A percentile compares a stretch with the other conserved stretches of the same genome.
phyloP scores from a whole-genome alignment of 2,797 vertebrate species.

The Microcaecilia unicolor region DNA sequence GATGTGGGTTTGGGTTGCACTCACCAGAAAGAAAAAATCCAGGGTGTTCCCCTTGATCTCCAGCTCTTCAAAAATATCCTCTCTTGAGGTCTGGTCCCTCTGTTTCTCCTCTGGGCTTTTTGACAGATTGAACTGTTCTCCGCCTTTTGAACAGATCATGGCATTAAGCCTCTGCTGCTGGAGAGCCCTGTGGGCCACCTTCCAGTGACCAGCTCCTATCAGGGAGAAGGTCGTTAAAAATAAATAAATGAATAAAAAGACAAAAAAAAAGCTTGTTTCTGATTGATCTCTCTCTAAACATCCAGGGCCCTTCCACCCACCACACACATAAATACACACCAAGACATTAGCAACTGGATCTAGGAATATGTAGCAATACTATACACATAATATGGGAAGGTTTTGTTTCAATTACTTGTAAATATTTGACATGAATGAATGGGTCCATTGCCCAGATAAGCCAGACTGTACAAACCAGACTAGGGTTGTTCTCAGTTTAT shows the following conservation, averaged over 20 bases:
- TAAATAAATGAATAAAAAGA: too few relatives aligned
- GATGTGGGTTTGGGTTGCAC: background rate
- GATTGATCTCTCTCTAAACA: too few relatives aligned
- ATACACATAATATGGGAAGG: too few relatives aligned
- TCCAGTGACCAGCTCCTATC: conserved; percentile 38
- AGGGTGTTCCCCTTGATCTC: conserved; percentile 1
- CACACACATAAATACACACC: too few relatives aligned
- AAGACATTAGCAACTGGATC: too few relatives aligned
- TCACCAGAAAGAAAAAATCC: conserved; percentile 39
- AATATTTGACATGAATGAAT: too few relatives aligned
- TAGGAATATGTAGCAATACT: too few relatives aligned
- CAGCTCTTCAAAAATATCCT: background rate
- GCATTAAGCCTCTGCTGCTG: conserved; percentile 6
- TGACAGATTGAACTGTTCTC: conserved; percentile 1
- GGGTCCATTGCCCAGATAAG: too few relatives aligned
- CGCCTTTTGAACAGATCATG: background rate
- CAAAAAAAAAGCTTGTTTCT: too few relatives aligned
- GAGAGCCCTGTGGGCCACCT: conserved; percentile 19
- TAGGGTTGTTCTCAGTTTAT: too few relatives aligned
- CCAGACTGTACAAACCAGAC: too few relatives aligned
- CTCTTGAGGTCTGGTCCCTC: background rate
- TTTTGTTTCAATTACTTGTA: too few relatives aligned
- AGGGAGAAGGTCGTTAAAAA: background rate
- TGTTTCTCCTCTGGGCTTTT: background rate
- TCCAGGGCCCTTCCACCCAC: background rate